Percentiles rank a stretch among this genome's conserved stretches.
Conservation (phyloP, 2,113 vertebrate species). For the Rhea americana region DNA sequence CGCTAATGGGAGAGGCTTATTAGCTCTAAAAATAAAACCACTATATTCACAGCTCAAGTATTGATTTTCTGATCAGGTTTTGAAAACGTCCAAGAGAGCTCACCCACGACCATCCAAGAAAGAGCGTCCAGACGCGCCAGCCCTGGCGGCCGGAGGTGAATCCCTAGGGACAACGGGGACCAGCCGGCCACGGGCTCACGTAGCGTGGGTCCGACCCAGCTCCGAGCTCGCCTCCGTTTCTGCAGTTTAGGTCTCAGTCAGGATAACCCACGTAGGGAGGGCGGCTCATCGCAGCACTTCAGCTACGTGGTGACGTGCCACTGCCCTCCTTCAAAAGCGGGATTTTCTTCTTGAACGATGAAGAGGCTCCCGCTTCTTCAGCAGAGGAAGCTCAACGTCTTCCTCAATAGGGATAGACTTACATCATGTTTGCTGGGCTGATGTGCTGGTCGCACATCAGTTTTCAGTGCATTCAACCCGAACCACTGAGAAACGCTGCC, state of each 20-base stretch:
- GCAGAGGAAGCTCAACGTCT: not conserved
- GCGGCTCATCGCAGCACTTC: too few relatives aligned
- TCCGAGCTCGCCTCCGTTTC: too few relatives aligned
- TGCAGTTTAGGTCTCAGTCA: too few relatives aligned
- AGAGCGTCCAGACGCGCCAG: too few relatives aligned
- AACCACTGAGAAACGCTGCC: not conserved
- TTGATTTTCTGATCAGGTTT: not conserved
- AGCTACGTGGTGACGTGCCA: not conserved
- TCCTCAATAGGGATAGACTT: not conserved
- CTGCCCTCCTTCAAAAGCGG: not conserved
- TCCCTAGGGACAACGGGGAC: not conserved
- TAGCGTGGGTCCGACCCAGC: too few relatives aligned
- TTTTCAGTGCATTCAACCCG: not conserved
- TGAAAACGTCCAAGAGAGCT: not conserved
- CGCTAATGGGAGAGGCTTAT: not conserved
- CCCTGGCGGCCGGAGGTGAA: not conserved
- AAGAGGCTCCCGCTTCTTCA: not conserved
- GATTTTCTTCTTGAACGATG: not conserved
- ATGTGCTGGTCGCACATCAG: too few relatives aligned
- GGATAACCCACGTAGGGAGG: too few relatives aligned
- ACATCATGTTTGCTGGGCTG: not conserved
- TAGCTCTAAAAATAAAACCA: slow-evolving; percentile 4
- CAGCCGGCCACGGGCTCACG: not conserved
- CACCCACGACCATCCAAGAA: not conserved
- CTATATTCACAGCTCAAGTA: not conserved